phyloP scores from a whole-genome alignment of 92 coral and sea anemone genomes.

The Scolanthus callimorphus region DNA sequence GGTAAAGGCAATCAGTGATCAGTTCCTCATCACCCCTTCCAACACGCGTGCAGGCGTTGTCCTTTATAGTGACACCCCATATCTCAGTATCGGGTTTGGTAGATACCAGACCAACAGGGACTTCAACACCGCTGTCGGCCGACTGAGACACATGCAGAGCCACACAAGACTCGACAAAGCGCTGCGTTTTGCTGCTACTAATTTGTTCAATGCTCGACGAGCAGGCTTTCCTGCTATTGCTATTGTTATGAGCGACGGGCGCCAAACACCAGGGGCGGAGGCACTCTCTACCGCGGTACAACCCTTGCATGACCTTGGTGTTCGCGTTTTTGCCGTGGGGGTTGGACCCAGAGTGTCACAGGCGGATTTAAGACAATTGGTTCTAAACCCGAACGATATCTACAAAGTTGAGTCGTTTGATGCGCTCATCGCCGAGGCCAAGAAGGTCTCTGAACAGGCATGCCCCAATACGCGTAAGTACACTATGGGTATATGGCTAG shows the following conservation, averaged over 20 bases:
- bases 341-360: conserved; percentile 65
- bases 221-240: conserved; percentile 66
- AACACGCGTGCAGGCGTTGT: conserved; percentile 73
- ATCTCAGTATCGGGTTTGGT: conserved; percentile 42
- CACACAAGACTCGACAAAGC: conserved; percentile 77
- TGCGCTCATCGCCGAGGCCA: conserved; percentile 55
- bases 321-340: conserved; percentile 75
- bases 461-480: too few species aligned
- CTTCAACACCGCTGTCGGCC: conserved; percentile 60
- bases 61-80: conserved; percentile 63
- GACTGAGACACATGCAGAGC: conserved; percentile 54
- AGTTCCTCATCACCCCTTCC: conserved; percentile 48
- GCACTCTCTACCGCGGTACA: conserved; percentile 60
- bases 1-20: conserved; percentile 62
- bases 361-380: conserved; percentile 42
- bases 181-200: conserved; percentile 61
- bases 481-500: too few species aligned
- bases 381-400: conserved; percentile 45
- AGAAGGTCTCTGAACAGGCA: conserved; percentile 46
- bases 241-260: conserved; percentile 78
- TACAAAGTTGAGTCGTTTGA: conserved; percentile 61
- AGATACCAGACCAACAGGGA: conserved; percentile 21
- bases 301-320: conserved; percentile 66
- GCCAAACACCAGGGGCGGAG: conserved; percentile 64
- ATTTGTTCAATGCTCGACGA: conserved; percentile 57